Percentiles rank a stretch among this genome's conserved stretches.
Conservation (phyloP, 2,797 vertebrate species). For the Perodicticus potto region DNA sequence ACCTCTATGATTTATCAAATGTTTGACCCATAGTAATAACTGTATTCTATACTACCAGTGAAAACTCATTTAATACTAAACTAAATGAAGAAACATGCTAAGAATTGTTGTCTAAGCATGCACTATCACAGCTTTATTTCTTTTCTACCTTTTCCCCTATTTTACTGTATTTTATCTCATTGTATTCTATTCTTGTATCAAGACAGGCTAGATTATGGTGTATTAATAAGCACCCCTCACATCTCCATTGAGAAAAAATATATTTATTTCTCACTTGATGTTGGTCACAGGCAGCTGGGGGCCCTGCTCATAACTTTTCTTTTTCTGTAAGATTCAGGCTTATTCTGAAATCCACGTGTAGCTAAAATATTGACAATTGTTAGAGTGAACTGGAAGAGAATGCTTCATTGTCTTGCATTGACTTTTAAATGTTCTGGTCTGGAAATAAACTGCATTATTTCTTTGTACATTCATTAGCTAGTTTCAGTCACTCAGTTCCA, state of each 20-base stretch:
- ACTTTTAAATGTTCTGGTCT: neutral
- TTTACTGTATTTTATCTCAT: no score
- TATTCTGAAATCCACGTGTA: neutral
- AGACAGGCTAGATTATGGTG: neutral
- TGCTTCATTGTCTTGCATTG: neutral
- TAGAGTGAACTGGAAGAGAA: rapidly evolving
- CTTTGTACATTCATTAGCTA: neutral
- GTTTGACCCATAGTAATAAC: neutral
- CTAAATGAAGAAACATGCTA: neutral
- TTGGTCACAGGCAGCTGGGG: neutral
- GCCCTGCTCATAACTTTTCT: neutral
- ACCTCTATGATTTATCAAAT: neutral
- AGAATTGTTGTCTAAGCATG: no score
- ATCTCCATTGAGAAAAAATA: neutral
- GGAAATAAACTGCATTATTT: neutral
- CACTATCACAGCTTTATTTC: neutral
- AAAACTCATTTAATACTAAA: neutral
- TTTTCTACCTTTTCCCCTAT: neutral
- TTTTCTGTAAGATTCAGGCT: neutral
- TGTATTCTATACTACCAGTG: neutral
- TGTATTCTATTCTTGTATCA: neutral
- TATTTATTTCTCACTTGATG: no score
- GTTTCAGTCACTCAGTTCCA: neutral
- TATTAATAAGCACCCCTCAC: neutral
- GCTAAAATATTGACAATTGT: neutral